Percentiles rank a stretch among this genome's conserved stretches.
Conservation (phyloP, 2,888 invertebrate species). For the Hipparchia semele region DNA sequence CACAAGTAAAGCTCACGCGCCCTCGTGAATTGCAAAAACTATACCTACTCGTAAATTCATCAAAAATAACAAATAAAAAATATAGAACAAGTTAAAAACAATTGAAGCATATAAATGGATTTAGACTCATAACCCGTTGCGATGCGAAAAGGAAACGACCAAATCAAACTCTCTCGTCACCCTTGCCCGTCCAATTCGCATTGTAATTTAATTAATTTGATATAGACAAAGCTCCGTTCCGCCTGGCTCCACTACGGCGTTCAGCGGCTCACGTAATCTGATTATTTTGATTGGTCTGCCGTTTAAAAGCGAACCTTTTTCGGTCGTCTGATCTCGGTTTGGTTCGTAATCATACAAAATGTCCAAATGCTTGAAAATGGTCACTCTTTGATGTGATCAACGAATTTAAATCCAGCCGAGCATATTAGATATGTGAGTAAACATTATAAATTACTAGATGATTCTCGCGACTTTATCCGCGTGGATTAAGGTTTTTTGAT, state of each 20-base stretch:
- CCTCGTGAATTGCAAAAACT: no score
- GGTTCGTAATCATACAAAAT: constrained; percentile 8
- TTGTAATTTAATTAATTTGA: constrained; percentile 68
- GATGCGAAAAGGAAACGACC: constrained; percentile 46
- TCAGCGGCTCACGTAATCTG: constrained; percentile 56
- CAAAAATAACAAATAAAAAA: neutral
- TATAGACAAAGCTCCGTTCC: constrained; percentile 64
- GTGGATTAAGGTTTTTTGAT: neutral
- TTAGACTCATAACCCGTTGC: constrained; percentile 42
- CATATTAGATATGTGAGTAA: neutral
- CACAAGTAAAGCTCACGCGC: no score
- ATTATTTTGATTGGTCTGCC: constrained; percentile 61
- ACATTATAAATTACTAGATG: neutral
- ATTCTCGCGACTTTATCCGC: neutral
- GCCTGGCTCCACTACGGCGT: constrained; percentile 49
- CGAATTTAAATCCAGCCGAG: neutral
- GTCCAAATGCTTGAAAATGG: constrained; percentile 1
- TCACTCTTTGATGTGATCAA: neutral
- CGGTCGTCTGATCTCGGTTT: constrained; percentile 16
- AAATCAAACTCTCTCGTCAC: constrained; percentile 56
- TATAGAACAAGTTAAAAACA: constrained; percentile 4
- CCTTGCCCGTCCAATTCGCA: constrained; percentile 57
- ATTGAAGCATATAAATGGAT: constrained; percentile 49
- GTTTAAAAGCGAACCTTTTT: constrained; percentile 37
- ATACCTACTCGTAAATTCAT: neutral